Evolutionary conservation across 2,113 vertebrate species (phyloP), one percentile per base, ranked within the genome.

Genomic region (Daboia siamensis): DNA sequence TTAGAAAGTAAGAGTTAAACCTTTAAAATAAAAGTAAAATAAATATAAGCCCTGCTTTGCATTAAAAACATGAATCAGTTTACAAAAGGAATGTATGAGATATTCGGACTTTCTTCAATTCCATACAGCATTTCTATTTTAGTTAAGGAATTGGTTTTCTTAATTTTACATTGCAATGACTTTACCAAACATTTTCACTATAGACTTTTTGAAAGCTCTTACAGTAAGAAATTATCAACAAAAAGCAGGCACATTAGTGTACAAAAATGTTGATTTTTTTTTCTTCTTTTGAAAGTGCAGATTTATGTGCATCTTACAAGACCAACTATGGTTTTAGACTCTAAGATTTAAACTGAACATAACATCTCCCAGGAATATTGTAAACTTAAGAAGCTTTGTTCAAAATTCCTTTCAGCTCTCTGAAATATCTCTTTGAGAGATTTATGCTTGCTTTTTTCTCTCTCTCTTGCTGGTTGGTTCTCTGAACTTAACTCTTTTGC

Each of bases 211-310:
- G 96, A 97, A 97, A 97, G 97, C 97, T 97, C 97, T 97, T 97
- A 98, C 97, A 98, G 97, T 98, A 98, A 97, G 96, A 98, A 98
- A 97, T 97, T 96, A 95, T 96, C 95, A 93, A 97, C 97, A 97
- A 97, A 89, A 97, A 97, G 98, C 98, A 98, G 97, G 98, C 98
- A 98, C 98, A 87, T 98, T 95, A 97, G 97, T 97, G 97, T 97
- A 97, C 97, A 97, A 96, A 95, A 97, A 97, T 94, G 93, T 95
- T 57, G 93, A 84, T 93, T 92, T 88, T 39, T 54, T 88, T 10
- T 54, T 94, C 94, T 96, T 94, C 95, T 95, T 97, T 96, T 86
- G 89, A 94, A 95, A 96, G 95, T 91, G 90, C 94, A 96, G 91
- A 95, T 96, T 91, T 95, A 95, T 93, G 96, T 95, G 95, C 94